Evolutionary conservation across 2,797 vertebrate genomes (phyloP).

Genomic region (Sphaeramia orbicularis): DNA sequence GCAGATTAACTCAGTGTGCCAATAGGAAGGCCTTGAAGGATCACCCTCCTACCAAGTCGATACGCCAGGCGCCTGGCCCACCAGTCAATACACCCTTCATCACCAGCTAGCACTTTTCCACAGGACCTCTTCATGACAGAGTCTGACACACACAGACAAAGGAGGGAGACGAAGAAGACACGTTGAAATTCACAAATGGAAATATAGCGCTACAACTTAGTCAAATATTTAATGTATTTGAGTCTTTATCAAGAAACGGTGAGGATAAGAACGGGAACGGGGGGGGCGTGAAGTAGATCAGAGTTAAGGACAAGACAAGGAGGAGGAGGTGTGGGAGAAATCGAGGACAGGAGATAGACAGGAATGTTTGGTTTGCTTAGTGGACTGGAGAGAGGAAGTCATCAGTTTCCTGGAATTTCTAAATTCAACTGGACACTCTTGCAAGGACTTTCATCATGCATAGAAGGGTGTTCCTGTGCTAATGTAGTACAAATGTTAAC

Average conservation of each 20-base stretch:
- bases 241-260: slow-evolving; percentile 13
- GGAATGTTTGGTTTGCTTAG: slow-evolving; percentile 67
- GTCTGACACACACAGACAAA: slow-evolving; percentile 30
- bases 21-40: slow-evolving; percentile 85
- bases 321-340: slow-evolving; percentile 56
- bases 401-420: slow-evolving; percentile 75
- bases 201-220: slow-evolving; percentile 29
- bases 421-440: slow-evolving; percentile 57
- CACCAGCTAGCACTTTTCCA: slow-evolving; percentile 71
- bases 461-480: slow-evolving; percentile 36
- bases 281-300: slow-evolving; percentile 21
- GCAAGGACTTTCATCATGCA: slow-evolving; percentile 58
- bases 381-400: slow-evolving; percentile 64
- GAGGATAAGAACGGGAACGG: slow-evolving; percentile 11
- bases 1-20: slow-evolving; percentile 87
- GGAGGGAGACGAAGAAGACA: slow-evolving; percentile 23
- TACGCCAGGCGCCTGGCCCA: slow-evolving; percentile 81
- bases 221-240: slow-evolving; percentile 56
- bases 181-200: slow-evolving; percentile 23
- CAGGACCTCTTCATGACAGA: slow-evolving; percentile 56
- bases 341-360: slow-evolving; percentile 51
- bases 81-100: slow-evolving; percentile 82
- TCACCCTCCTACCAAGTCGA: slow-evolving; percentile 79
- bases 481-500: slow-evolving; percentile 34
- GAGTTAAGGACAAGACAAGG: slow-evolving; percentile 15